Evolutionary conservation across 2,888 invertebrate species (phyloP).

Genomic region (Melanophora roralis): DNA sequence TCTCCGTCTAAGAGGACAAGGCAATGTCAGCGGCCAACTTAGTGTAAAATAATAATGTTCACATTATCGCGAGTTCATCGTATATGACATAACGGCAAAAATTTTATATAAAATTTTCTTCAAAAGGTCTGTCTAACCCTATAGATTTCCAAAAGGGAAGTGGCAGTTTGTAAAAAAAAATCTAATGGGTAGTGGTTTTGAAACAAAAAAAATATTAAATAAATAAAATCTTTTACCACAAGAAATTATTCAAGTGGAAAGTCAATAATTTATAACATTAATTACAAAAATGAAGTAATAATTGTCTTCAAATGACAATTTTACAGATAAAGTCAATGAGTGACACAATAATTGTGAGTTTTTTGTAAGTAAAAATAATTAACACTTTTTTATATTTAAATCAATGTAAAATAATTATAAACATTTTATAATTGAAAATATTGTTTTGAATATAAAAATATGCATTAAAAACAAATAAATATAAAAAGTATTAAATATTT

Average conservation of each 20-base stretch:
- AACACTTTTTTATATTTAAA: not conserved
- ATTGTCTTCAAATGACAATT: not conserved
- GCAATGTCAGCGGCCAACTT: too few species aligned
- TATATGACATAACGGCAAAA: too few species aligned
- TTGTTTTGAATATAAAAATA: not conserved
- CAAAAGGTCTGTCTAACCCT: too few species aligned
- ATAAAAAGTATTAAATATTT: not conserved
- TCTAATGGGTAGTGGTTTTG: too few species aligned
- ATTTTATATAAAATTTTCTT: too few species aligned
- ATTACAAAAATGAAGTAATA: not conserved
- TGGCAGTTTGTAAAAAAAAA: too few species aligned
- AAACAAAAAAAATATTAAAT: not conserved
- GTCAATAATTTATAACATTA: not conserved
- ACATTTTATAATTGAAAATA: not conserved
- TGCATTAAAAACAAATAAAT: not conserved
- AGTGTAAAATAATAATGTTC: too few species aligned
- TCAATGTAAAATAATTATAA: not conserved
- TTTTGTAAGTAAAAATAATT: not conserved
- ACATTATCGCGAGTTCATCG: too few species aligned
- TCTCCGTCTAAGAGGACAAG: too few species aligned
- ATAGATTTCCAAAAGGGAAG: too few species aligned
- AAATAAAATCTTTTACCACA: not conserved
- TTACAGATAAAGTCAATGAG: not conserved
- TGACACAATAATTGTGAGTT: not conserved
- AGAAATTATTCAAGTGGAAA: constrained; percentile 11